Percentiles rank a stretch among this genome's conserved stretches.
Conservation (phyloP, 64 coral and sea anemone genomes). For the Porites australiensis region DNA sequence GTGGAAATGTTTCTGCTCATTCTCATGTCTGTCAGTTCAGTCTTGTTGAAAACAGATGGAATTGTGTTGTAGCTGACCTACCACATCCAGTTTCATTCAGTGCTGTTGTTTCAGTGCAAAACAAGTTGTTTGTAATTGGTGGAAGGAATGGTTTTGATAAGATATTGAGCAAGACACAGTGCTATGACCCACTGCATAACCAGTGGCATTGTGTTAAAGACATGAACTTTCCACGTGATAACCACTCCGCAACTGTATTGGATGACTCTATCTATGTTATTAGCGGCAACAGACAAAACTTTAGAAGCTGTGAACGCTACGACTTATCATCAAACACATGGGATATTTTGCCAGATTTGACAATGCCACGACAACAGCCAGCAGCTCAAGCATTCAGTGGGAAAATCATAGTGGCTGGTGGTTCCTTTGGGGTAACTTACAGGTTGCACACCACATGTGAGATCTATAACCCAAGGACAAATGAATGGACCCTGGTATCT, state of each 20-base stretch:
- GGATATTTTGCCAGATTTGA: neutral
- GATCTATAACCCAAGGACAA: slow-evolving; percentile 24
- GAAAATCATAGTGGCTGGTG: slow-evolving; percentile 27
- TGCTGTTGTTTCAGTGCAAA: slow-evolving; percentile 13
- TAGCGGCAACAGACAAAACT: neutral
- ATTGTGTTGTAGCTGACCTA: neutral
- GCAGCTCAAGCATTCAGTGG: slow-evolving; percentile 6
- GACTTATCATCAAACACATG: neutral
- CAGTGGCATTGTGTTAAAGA: neutral
- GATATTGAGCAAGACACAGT: neutral
- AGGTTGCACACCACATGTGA: slow-evolving; percentile 25
- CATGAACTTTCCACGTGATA: slow-evolving; percentile 20
- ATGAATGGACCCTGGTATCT: slow-evolving; percentile 16
- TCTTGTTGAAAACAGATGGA: neutral
- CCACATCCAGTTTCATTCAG: neutral
- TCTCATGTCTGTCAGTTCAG: neutral
- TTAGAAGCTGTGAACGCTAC: slow-evolving; percentile 12
- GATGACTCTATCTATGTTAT: slow-evolving; percentile 25
- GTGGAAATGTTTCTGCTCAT: neutral
- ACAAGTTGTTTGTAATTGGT: slow-evolving; percentile 53
- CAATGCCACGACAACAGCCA: neutral
- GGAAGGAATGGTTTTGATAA: neutral
- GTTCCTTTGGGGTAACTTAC: neutral
- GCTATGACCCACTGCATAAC: neutral
- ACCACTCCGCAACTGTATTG: slow-evolving; percentile 36